Base-by-base conservation (phyloP, 2,113 vertebrate genomes). In the Trematomus loennbergii region DNA sequence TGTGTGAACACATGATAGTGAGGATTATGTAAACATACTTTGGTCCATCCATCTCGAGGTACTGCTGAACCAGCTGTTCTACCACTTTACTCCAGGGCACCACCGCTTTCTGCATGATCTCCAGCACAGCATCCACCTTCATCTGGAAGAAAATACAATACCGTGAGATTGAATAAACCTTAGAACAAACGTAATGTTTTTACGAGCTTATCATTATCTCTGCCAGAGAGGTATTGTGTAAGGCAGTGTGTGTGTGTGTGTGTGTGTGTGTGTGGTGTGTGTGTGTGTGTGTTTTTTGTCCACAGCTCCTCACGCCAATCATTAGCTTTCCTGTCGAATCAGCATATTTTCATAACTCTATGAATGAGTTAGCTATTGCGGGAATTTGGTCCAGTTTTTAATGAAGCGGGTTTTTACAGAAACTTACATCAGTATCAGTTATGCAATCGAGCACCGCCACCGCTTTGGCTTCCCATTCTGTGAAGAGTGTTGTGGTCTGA, bases 381-480 rank as follows among this genome's bases (percentile, higher is more conserved):
- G 36, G 36, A 40, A 40, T 40, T 5, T 40, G 36, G 36, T 40
- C 5, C 6, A 5, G 8, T 8, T 40, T 40, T 40, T 8, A 8
- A 40, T 40, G 8, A 40, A 40, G 36, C 8, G 6, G 5, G 36
- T 40, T 7, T 40, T 20, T 48, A 22, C 12, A 13, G 12, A 20
- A 68, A 95, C 97, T 95, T 81, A 99, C 98, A 29, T 98, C 96
- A 12, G 93, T 94, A 82, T 97, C 96, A 0, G 94, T 95, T 90
- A 99, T 96, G 65, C 97, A 98, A 45, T 86, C 87, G 15, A 98
- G 94, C 52, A 99, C 96, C 1, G 97, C 96, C 63, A 99, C 96
- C 0, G 97, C 97, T 93, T 99, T 99, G 12, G 96, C 97, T 83
- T 99, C 97, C 97, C 97, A 99, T 0, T 96, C 95, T 0, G 97